Base-by-base conservation (phyloP, 2,888 invertebrate species). In the Lasioglossum vierecki region DNA sequence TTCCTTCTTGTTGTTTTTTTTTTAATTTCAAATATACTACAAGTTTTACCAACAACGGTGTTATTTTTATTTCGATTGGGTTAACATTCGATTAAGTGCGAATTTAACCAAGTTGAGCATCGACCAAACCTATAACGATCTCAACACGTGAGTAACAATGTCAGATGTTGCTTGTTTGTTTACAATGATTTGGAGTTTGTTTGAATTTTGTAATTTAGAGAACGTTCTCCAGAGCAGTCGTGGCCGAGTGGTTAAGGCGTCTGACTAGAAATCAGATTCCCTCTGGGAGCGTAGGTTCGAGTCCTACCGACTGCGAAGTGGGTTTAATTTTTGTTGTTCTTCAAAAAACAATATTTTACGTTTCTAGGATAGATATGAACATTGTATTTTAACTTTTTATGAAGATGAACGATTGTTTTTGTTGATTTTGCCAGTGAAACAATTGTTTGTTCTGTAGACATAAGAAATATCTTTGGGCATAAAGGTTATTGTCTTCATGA, bases 271-370 rank as follows among this genome's bases (percentile, higher is more conserved):
- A 97, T 97, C 97, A 97, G 97, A 97, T 97, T 97, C 97, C 97
- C 97, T 97, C 97, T 97, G 97, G 97, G 97, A 97, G 97, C 97
- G 97, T 97, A 97, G 97, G 97, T 97, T 97, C 97, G 97, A 97
- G 97, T 97, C 97, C 97, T 97, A 97, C 97, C 97, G 97, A 96
- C 97, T 97, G 97, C 97, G 97, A 53, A 18, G 30, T 6, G 35
- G 30, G 35, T 26, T 18, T 35, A 60, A 22, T 68, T 68, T 68
- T 68, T 66, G 8, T 11, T 63, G 30, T 8, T 60, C 15, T 26
- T 63, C 13, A 2, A 6, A 15, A 6, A 30, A 30, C 0, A 26
- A 6, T 15, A 30, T 63, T 63, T 63, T 63, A 63, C 2, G 15
- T 63, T 63, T 30, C 30, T 30, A 30, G 30, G 18, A 30, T 63